phyloP scores from a whole-genome alignment of 1,140 invertebrate genomes.

The Hetaerina americana region DNA sequence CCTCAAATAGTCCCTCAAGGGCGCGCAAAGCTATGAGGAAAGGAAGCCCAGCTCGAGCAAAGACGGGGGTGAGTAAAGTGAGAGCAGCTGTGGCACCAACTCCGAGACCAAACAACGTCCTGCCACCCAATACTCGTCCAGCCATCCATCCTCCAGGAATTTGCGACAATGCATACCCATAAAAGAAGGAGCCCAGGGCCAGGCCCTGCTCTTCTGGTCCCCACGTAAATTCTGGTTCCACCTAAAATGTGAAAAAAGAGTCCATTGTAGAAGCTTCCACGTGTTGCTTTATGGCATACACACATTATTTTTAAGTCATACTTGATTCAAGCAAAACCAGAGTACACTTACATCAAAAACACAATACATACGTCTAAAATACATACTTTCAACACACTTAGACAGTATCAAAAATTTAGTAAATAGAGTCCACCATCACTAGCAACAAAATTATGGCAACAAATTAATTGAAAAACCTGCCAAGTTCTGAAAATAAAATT shows the following conservation, averaged over 20 bases:
- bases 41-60: conserved; percentile 28
- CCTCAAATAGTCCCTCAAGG: conserved; percentile 41
- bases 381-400: no score
- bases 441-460: no score
- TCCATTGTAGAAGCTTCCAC: no score
- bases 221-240: neutral
- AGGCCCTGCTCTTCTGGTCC: conserved; percentile 28
- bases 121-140: conserved; percentile 33
- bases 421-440: no score
- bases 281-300: no score
- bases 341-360: no score
- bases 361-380: no score
- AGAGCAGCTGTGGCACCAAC: conserved; percentile 44
- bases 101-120: conserved; percentile 41
- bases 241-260: neutral
- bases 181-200: conserved; percentile 54
- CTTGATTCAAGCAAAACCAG: no score
- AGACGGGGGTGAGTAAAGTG: conserved; percentile 36
- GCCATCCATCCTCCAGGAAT: conserved; percentile 40
- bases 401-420: no score
- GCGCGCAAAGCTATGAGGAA: conserved; percentile 34
- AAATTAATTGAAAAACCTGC: no score
- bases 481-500: no score
- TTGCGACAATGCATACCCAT: conserved; percentile 51
- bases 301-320: no score